Conservation (phyloP, 2,888 invertebrate species). For the Halocaridina rubra region DNA sequence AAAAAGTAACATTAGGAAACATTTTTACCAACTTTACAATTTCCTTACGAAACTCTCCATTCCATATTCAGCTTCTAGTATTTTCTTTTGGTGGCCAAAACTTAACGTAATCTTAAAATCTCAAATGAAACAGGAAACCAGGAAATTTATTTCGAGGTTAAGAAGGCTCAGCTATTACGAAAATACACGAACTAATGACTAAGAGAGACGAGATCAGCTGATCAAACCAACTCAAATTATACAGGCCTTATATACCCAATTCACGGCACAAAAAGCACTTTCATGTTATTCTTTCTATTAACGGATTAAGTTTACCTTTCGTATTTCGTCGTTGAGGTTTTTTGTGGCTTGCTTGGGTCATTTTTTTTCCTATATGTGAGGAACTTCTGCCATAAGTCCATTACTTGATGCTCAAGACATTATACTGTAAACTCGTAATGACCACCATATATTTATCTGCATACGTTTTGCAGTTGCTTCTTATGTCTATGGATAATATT, state of each 20-base stretch:
- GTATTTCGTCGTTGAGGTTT: not conserved
- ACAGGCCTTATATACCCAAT: not conserved
- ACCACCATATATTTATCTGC: not conserved
- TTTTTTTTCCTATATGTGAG: constrained; percentile 46
- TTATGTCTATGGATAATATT: not conserved
- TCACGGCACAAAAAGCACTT: not conserved
- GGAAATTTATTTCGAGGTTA: no score
- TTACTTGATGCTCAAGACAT: constrained; percentile 32
- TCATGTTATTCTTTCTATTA: not conserved
- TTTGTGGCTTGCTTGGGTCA: constrained; percentile 32
- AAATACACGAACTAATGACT: not conserved
- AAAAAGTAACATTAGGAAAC: no score
- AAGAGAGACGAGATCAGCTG: constrained; percentile 40
- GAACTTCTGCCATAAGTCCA: constrained; percentile 47
- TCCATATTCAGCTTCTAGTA: no score
- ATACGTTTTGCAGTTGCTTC: not conserved
- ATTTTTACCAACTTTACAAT: no score
- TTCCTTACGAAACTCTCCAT: no score
- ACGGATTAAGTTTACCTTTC: not conserved
- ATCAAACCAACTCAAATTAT: not conserved
- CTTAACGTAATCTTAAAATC: no score
- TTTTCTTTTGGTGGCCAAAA: no score
- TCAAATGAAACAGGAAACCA: no score
- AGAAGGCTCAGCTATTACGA: no score
- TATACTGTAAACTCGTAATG: constrained; percentile 36